These are phyloP conservation scores for Aphaenogaster ashmeadi DNA, from an alignment of 1,140 invertebrate species.

Conservation along the genomic window DNA sequence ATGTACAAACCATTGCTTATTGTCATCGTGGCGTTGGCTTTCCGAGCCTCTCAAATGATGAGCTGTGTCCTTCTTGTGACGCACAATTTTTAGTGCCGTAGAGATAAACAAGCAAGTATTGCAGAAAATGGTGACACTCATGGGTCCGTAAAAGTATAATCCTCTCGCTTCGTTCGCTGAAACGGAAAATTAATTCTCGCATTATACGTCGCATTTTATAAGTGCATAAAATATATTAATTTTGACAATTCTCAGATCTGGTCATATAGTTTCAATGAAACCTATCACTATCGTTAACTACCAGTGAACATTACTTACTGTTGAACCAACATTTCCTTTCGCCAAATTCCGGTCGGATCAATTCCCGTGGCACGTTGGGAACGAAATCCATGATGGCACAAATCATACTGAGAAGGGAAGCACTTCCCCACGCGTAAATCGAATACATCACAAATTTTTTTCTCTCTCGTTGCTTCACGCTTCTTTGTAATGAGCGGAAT, in stretches of 20 bases:
- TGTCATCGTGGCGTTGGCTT: slow-evolving; percentile 89
- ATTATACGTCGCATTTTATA: slow-evolving; percentile 5
- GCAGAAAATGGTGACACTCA: slow-evolving; percentile 90
- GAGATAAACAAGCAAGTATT: slow-evolving; percentile 92
- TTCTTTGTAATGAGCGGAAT: slow-evolving; percentile 85
- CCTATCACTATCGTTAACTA: not conserved
- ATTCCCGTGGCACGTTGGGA: slow-evolving; percentile 86
- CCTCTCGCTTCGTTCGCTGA: slow-evolving; percentile 88
- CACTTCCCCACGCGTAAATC: slow-evolving; percentile 91
- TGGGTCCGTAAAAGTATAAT: slow-evolving; percentile 92
- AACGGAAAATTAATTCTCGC: slow-evolving; percentile 74
- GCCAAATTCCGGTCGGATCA: slow-evolving; percentile 89
- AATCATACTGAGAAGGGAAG: slow-evolving; percentile 87
- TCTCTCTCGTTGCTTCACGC: slow-evolving; percentile 83
- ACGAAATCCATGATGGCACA: slow-evolving; percentile 88
- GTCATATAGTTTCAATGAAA: not conserved
- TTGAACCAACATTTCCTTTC: slow-evolving; percentile 89
- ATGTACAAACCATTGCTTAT: slow-evolving; percentile 88
- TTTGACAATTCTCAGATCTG: not conserved
- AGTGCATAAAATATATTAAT: not conserved
- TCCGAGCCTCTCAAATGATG: slow-evolving; percentile 88
- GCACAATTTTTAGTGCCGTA: slow-evolving; percentile 91
- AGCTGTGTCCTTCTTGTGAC: slow-evolving; percentile 89
- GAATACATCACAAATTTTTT: slow-evolving; percentile 91
- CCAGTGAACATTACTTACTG: slow-evolving; percentile 84